Evolutionary conservation across 2,113 vertebrate species (phyloP), one percentile per base, ranked within the genome.

Genomic region (Sander vitreus): DNA sequence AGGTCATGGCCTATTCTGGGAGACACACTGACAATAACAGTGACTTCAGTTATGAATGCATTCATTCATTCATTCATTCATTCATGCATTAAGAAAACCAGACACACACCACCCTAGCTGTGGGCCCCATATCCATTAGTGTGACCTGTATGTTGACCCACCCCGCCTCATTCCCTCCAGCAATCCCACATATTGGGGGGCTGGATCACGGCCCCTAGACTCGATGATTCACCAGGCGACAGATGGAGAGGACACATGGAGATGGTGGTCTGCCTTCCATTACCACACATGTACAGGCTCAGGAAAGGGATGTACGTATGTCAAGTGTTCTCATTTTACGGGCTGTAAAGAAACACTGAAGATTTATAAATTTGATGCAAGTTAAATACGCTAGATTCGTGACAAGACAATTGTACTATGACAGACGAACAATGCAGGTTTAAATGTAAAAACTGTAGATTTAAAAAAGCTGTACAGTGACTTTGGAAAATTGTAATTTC

Each of bases 241-340:
- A 94, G 91, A 92, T 91, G 89, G 90, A 78, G 45, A 71, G 55
- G 51, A 80, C 80, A 69, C 85, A 86, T 85, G 58, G 80, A 71
- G 43, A 76, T 67, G 57, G 50, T 64, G 57, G 62, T 83, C 73
- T 12, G 60, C 73, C 71, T 80, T 85, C 55, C n/a, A 14, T 78
- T 47, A 78, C 60, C 65, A 64, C 57, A 73, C 76, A 73, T 53
- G 33, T 33, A 45, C 66, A 33, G 15, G 14, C 75, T 55, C 23
- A 21, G 14, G 39, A 39, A 64, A 48, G 19, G 2, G 11, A 57
- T 51, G 5, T 21, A 33, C 33, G 33, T 6, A 57, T 69, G 18
- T 54, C 25, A 71, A 78, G 45, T 18, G 5, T 59, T 57, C 1
- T 54, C 2, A 4, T 53, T 85, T 69, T 50, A 62, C 1, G 5